These are phyloP conservation scores for Pangasius larnaudii DNA, from an alignment of 2,797 vertebrate species.

Conservation along the genomic window DNA sequence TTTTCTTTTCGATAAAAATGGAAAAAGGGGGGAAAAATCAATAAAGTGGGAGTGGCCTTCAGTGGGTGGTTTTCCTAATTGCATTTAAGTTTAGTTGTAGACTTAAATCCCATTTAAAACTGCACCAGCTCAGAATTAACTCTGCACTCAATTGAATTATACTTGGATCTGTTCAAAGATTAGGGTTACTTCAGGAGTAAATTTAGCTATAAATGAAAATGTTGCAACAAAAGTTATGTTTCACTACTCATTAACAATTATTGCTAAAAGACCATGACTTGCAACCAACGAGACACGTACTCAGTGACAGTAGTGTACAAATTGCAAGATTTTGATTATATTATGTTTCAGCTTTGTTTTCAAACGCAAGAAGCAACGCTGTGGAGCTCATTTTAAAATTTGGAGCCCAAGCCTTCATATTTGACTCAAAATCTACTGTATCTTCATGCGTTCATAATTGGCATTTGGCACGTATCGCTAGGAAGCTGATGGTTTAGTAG, in stretches of 20 bases:
- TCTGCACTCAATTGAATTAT: neutral
- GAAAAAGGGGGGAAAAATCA: neutral
- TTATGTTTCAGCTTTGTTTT: neutral
- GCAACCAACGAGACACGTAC: neutral
- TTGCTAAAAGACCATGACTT: neutral
- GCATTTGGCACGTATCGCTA: neutral
- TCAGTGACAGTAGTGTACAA: neutral
- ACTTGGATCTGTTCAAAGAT: neutral
- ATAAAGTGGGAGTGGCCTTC: neutral
- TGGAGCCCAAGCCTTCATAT: neutral
- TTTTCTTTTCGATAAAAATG: neutral
- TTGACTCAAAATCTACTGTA: neutral
- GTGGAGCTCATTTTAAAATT: neutral
- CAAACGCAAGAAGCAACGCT: neutral
- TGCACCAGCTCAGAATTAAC: neutral
- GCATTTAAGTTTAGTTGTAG: neutral
- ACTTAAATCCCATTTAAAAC: neutral
- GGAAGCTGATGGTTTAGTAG: neutral
- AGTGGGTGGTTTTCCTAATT: neutral
- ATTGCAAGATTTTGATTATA: neutral
- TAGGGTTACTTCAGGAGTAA: neutral
- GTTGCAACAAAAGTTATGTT: neutral
- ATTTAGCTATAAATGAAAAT: neutral
- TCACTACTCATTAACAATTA: neutral
- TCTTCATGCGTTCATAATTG: neutral